Conservation (phyloP, 2,797 vertebrate genomes). For the Cheirogaleus major region DNA sequence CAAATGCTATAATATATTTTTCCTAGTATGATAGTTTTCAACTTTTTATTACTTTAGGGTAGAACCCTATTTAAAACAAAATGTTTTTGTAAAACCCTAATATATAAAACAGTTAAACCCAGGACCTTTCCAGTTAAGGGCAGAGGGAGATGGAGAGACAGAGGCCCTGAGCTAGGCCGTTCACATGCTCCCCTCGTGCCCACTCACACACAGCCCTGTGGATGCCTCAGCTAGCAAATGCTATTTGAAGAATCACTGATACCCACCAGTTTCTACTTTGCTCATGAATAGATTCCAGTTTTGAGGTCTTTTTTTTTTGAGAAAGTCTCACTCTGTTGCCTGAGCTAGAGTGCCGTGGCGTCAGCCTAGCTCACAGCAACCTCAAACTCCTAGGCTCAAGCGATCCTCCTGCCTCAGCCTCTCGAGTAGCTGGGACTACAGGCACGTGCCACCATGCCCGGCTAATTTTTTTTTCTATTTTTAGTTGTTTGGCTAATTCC, state of each 20-base stretch:
- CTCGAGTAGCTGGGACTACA: too few species aligned
- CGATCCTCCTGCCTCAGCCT: too few species aligned
- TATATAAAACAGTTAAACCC: neutral
- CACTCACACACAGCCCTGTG: neutral
- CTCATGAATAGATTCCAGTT: neutral
- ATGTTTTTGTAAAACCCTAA: neutral
- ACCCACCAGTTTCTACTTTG: neutral
- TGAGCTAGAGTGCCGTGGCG: too few species aligned
- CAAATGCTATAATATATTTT: neutral
- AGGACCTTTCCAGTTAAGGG: neutral
- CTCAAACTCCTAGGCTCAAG: too few species aligned
- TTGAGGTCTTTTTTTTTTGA: neutral
- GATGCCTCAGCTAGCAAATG: neutral
- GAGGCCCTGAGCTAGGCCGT: neutral
- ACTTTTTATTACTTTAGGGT: neutral
- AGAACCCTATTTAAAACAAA: neutral
- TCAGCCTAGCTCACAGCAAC: too few species aligned
- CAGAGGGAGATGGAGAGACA: neutral
- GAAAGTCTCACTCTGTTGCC: too few species aligned
- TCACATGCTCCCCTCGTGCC: neutral
- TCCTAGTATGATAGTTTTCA: neutral
- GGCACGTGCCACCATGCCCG: too few species aligned
- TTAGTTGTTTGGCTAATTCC: too few species aligned
- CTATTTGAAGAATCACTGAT: neutral
- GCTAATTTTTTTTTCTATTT: too few species aligned